Evolutionary conservation across 2,888 invertebrate species (phyloP).

Genomic region (Pyrocoelia pectoralis): DNA sequence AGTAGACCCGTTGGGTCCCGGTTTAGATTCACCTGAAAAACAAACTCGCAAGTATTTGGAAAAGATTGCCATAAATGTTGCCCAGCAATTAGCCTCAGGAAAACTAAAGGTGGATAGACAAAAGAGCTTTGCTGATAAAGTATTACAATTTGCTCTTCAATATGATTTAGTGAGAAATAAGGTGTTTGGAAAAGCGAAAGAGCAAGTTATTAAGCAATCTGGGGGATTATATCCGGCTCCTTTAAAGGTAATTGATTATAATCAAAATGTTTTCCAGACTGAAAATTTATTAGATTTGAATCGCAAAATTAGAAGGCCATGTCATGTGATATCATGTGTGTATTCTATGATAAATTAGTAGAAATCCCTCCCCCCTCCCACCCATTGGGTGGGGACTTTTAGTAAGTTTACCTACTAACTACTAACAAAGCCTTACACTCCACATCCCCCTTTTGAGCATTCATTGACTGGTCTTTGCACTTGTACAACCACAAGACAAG

Average conservation of each 20-base stretch:
- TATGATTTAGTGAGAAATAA: constrained; percentile 85
- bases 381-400: no score
- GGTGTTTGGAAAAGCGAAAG: constrained; percentile 87
- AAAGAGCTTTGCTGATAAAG: constrained; percentile 74
- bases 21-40: constrained; percentile 63
- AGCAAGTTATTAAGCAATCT: constrained; percentile 92
- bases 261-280: no score
- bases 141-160: constrained; percentile 72
- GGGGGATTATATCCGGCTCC: constrained; percentile 97
- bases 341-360: no score
- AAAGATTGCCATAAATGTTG: constrained; percentile 82
- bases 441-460: no score
- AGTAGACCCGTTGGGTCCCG: constrained; percentile 90
- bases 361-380: no score
- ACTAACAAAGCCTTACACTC: no score
- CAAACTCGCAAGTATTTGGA: constrained; percentile 87
- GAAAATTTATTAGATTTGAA: no score
- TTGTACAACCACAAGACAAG: no score
- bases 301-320: no score
- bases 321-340: no score
- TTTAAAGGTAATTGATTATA: constrained; percentile 78
- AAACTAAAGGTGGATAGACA: constrained; percentile 77
- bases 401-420: no score
- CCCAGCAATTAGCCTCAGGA: constrained; percentile 82
- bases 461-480: no score